phyloP scores from a whole-genome alignment of 2,113 vertebrate genomes.

The Oophaga pumilio region DNA sequence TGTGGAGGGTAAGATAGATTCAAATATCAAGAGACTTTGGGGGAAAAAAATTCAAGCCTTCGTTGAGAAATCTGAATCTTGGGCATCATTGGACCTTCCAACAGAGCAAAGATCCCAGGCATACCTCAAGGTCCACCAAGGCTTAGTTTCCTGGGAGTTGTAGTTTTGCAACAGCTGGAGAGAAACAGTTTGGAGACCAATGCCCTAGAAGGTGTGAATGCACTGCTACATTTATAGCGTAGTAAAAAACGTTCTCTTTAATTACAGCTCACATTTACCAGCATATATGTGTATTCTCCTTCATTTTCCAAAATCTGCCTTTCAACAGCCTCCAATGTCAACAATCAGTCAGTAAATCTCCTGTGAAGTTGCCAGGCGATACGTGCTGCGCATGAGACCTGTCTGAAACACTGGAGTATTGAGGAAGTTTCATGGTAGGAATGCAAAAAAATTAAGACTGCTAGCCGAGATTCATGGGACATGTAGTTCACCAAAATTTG shows the following conservation, averaged over 20 bases:
- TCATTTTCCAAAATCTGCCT: slow-evolving; percentile 25
- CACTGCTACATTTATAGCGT: not conserved
- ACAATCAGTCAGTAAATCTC: slow-evolving; percentile 20
- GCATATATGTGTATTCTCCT: not conserved
- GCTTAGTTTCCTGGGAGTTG: no score
- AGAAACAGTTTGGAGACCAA: no score
- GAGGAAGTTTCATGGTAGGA: slow-evolving; percentile 14
- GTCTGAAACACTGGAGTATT: slow-evolving; percentile 39
- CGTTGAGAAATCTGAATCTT: no score
- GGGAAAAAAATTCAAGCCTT: no score
- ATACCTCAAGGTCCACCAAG: no score
- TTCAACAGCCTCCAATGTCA: slow-evolving; percentile 44
- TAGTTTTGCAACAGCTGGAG: no score
- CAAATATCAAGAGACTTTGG: no score
- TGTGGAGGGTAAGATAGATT: no score
- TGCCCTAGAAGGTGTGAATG: not conserved
- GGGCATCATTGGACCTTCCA: no score
- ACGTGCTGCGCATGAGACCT: not conserved
- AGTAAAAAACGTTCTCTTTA: not conserved
- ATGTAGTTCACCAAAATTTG: not conserved
- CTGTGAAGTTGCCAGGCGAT: slow-evolving; percentile 30
- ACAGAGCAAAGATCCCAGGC: no score
- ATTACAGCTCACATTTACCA: not conserved
- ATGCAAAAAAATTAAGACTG: not conserved
- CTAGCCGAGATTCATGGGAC: not conserved